Evolutionary conservation across 1,140 invertebrate species (phyloP).

Genomic region (Teleogryllus occipitalis): DNA sequence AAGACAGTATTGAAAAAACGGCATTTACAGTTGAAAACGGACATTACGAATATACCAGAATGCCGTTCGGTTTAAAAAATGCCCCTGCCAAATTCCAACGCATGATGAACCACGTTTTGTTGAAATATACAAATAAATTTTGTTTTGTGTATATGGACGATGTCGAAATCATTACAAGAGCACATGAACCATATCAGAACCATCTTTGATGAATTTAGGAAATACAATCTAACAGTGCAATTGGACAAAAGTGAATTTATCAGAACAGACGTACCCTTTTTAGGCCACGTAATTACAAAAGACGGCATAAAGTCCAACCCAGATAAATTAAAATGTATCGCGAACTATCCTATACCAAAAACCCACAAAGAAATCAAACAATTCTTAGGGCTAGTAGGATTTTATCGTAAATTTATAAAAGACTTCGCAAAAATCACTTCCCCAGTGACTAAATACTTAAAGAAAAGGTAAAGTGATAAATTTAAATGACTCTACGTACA

Average conservation of each 20-base stretch:
- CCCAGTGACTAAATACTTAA: constrained; percentile 31
- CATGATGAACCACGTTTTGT: constrained; percentile 25
- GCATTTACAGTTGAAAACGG: constrained; percentile 29
- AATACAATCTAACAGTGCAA: constrained; percentile 28
- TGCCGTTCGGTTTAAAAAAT: constrained; percentile 29
- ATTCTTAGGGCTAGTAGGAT: constrained; percentile 34
- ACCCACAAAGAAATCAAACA: constrained; percentile 30
- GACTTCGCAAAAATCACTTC: constrained; percentile 28
- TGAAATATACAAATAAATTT: neutral
- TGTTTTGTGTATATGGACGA: constrained; percentile 27
- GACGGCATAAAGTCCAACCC: constrained; percentile 33
- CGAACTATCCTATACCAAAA: constrained; percentile 30
- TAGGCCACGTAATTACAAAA: constrained; percentile 22
- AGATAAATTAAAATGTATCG: constrained; percentile 32
- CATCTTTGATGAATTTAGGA: constrained; percentile 26
- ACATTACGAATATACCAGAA: constrained; percentile 25
- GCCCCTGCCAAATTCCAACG: constrained; percentile 27
- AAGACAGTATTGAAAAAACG: constrained; percentile 30
- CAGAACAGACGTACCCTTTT: constrained; percentile 32
- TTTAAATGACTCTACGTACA: constrained; percentile 23
- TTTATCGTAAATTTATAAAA: constrained; percentile 34
- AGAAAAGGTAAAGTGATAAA: constrained; percentile 27
- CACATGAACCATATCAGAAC: constrained; percentile 23
- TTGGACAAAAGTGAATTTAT: constrained; percentile 30
- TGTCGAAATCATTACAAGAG: constrained; percentile 21